phyloP scores from a whole-genome alignment of 2,888 invertebrate genomes.

The Rotaria macrura region DNA sequence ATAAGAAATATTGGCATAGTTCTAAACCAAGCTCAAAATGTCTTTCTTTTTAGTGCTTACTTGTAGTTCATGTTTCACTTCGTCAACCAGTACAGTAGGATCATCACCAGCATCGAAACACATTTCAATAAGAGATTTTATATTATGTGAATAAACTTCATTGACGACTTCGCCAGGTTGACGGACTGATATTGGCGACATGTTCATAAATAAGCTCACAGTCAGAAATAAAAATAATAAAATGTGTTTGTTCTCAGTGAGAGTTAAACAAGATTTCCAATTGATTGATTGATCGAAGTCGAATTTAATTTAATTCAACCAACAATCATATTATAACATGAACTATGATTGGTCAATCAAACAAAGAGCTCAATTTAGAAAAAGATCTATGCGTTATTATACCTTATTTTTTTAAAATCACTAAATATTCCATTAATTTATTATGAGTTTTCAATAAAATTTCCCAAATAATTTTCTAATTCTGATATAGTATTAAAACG shows the following conservation, averaged over 20 bases:
- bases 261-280: background rate
- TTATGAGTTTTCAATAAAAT: too few species aligned
- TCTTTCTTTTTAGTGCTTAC: background rate
- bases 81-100: background rate
- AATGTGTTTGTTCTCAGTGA: too few species aligned
- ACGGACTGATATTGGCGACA: background rate
- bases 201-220: too few species aligned
- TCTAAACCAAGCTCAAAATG: background rate
- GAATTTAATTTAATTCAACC: too few species aligned
- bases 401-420: too few species aligned
- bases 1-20: background rate
- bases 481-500: too few species aligned
- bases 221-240: too few species aligned
- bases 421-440: too few species aligned
- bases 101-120: background rate
- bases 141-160: background rate
- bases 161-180: background rate
- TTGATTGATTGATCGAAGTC: background rate
- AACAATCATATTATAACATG: background rate
- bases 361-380: background rate
- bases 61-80: background rate
- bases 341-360: background rate
- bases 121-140: background rate
- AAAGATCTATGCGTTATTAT: too few species aligned
- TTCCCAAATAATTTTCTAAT: too few species aligned